A percentile compares a stretch with the other conserved stretches of the same genome.
phyloP scores from a whole-genome alignment of 2,888 invertebrate species.

The Apotomis turbidana region DNA sequence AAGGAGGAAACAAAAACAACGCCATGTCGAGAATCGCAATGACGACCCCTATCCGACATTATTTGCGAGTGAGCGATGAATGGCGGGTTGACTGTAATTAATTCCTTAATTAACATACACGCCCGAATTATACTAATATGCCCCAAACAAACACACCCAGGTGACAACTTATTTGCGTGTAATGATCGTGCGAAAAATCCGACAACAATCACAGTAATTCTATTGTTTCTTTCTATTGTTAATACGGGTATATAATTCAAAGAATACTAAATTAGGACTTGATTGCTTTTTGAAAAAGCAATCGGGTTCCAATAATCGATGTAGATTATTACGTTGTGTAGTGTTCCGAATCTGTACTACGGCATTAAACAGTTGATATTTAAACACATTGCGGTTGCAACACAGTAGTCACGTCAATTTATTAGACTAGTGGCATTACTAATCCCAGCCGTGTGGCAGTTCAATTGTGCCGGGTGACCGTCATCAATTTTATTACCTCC shows the following conservation, averaged over 20 bases:
- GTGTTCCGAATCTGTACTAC: no score
- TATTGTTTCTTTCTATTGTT: not conserved
- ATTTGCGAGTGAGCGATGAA: slow-evolving; percentile 42
- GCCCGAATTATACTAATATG: slow-evolving; percentile 30
- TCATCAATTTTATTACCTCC: not conserved
- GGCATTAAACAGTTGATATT: no score
- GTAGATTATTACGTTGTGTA: no score
- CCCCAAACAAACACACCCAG: slow-evolving; percentile 39
- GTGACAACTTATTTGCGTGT: slow-evolving; percentile 13
- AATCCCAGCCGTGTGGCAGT: not conserved
- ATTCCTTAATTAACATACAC: slow-evolving; percentile 42
- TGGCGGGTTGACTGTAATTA: slow-evolving; percentile 44
- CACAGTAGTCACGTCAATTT: no score
- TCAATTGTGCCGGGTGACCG: not conserved
- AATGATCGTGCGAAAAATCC: not conserved
- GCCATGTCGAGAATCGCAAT: slow-evolving; percentile 52
- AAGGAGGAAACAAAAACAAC: slow-evolving; percentile 54
- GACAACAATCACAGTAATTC: not conserved
- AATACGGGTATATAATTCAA: no score
- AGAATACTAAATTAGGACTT: no score
- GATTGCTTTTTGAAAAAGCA: no score
- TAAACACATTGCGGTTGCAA: no score
- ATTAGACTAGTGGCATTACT: not conserved
- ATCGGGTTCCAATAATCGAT: no score
- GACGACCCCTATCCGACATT: slow-evolving; percentile 34